These are phyloP conservation scores for Melanotaenia trifasciata DNA, from an alignment of 2,797 vertebrate species.

Conservation along the genomic window DNA sequence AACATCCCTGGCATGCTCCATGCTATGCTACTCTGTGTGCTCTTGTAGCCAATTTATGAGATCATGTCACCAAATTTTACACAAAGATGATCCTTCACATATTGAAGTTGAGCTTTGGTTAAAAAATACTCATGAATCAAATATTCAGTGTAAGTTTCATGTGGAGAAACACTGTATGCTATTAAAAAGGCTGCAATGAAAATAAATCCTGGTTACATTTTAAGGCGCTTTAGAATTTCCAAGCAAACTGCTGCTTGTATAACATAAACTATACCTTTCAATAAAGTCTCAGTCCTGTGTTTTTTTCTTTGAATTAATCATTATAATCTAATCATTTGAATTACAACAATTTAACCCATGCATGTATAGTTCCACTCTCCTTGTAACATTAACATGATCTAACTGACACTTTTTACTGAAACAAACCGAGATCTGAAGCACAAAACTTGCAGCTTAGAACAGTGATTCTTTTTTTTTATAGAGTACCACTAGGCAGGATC, in stretches of 20 bases:
- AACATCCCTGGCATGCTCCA: conserved; percentile 42
- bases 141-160: conserved; percentile 16
- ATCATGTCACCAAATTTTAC: conserved; percentile 65
- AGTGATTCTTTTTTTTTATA: conserved; percentile 66
- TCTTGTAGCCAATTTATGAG: conserved; percentile 57
- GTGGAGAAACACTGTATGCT: not conserved
- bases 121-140: conserved; percentile 37
- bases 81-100: conserved; percentile 28
- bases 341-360: not conserved
- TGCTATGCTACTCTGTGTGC: conserved; percentile 18
- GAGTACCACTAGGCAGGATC: too few species aligned
- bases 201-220: not conserved
- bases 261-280: not conserved
- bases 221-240: not conserved
- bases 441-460: conserved; percentile 28
- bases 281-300: not conserved
- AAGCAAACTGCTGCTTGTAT: not conserved
- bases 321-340: not conserved
- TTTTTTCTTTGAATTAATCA: not conserved
- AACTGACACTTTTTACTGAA: conserved; percentile 8
- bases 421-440: conserved; percentile 36
- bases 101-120: conserved; percentile 24
- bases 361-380: not conserved
- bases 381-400: not conserved
- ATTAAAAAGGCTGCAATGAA: not conserved